These are phyloP conservation scores for Oncorhynchus mykiss DNA, from an alignment of 2,113 vertebrate species.

Conservation along the genomic window DNA sequence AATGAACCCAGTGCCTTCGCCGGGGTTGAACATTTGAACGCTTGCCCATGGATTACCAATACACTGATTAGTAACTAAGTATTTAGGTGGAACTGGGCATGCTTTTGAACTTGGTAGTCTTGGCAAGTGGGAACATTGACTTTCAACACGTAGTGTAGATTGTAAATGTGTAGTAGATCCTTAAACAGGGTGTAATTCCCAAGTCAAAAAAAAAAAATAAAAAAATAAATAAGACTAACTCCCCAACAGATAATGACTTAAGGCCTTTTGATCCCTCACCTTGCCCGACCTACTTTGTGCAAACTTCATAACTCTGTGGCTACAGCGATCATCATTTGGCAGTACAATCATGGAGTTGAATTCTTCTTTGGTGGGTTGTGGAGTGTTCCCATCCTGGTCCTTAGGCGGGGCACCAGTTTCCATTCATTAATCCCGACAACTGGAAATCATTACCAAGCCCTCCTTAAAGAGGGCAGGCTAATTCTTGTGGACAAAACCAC, in stretches of 20 bases:
- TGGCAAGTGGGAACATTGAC: no score
- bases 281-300: conserved; percentile 64
- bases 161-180: no score
- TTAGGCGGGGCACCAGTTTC: conserved; percentile 53
- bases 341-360: conserved; percentile 39
- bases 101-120: no score
- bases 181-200: background rate
- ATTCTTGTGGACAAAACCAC: conserved; percentile 26
- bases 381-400: conserved; percentile 32
- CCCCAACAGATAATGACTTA: background rate
- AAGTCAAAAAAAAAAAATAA: no score
- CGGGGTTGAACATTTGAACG: no score
- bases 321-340: conserved; percentile 50
- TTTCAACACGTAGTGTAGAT: no score
- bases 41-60: no score
- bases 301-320: conserved; percentile 43
- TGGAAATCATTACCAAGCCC: conserved; percentile 60
- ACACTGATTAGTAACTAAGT: no score
- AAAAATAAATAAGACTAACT: no score
- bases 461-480: conserved; percentile 18
- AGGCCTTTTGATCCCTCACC: conserved; percentile 29
- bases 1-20: no score
- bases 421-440: conserved; percentile 65
- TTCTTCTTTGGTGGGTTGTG: conserved; percentile 32
- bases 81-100: no score